Base-by-base conservation (phyloP, 2,797 vertebrate genomes). In the Pseudochirops cupreus region DNA sequence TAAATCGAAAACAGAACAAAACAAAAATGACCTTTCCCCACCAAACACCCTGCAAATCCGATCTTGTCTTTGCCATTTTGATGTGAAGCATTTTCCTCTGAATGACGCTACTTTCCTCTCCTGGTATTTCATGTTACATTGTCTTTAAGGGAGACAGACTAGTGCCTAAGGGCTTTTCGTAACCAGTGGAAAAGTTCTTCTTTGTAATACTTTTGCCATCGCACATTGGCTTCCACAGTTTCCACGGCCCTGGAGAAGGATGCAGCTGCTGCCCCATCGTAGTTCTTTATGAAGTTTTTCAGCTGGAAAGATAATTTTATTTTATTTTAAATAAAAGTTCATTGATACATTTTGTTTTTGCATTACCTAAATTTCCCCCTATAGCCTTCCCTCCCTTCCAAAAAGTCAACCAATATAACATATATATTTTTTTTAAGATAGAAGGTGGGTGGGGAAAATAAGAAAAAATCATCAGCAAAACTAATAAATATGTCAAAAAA, bases 151-250 rank as follows among this genome's bases (percentile, higher is more conserved):
- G 96, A 95, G 12, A 96, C 55, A 90, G 94, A 95, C 97, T 96
- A 99, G 53, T 98, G 98, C 90, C 98, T 98, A 97, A 99, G 95
- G 91, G 99, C 98, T 98, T 99, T 99, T 96, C 99, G 99, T 95
- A 99, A 98, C 99, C 99, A 99, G 93, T 99, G 99, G 98, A 99
- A 99, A 94, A 99, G 99, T 98, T 99, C 99, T 94, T 99, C 99
- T 97, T 99, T 99, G 97, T 99, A 99, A 96, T 99, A 99, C 94
- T 98, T 99, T 98, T 99, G 99, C 99, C 99, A 99, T 96, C 98
- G 98, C 53, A 99, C 99, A 53, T 99, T 99, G 94, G 99, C 99
- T 98, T 99, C 99, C 0, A 99, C 99, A 0, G 99, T 99, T 99
- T 99, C 99, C 97, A 99, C 98, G 0, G 99, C 99, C 0, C 99